Evolutionary conservation across 1,140 invertebrate species (phyloP).

Genomic region (Diorhabda elongata): DNA sequence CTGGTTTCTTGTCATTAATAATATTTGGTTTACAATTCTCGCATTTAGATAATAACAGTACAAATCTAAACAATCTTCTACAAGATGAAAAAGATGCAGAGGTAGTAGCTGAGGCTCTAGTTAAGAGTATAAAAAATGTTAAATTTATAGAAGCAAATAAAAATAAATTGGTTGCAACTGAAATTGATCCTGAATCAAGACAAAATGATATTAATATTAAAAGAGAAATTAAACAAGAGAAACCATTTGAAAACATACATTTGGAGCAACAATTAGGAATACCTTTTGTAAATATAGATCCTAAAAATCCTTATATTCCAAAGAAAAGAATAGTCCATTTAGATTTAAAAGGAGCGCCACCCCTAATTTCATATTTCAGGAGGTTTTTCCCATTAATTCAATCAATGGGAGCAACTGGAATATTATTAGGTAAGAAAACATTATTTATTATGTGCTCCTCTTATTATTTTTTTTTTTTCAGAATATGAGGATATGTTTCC

Average conservation of each 20-base stretch:
- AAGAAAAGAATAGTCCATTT: slow-evolving; percentile 68
- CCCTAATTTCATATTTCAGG: slow-evolving; percentile 66
- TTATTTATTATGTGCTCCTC: neutral
- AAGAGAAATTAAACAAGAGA: slow-evolving; percentile 22
- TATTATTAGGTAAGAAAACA: slow-evolving; percentile 38
- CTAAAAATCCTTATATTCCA: slow-evolving; percentile 45
- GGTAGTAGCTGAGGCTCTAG: slow-evolving; percentile 19
- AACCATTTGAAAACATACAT: slow-evolving; percentile 25
- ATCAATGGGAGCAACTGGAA: slow-evolving; percentile 76
- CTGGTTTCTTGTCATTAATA: slow-evolving; percentile 34
- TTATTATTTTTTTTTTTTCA: slow-evolving; percentile 52
- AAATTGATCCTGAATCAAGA: slow-evolving; percentile 7
- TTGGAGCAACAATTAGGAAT: slow-evolving; percentile 42
- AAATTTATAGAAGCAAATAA: slow-evolving; percentile 23
- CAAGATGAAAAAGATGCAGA: slow-evolving; percentile 23
- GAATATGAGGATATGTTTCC: slow-evolving; percentile 99
- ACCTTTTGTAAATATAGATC: slow-evolving; percentile 40
- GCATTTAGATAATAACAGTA: slow-evolving; percentile 29
- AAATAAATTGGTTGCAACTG: neutral
- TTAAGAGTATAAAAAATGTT: slow-evolving; percentile 26
- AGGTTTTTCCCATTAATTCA: slow-evolving; percentile 72
- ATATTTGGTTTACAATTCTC: slow-evolving; percentile 43
- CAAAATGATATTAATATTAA: slow-evolving; percentile 20
- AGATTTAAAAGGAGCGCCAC: slow-evolving; percentile 88
- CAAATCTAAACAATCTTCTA: neutral